A percentile compares a stretch with the other conserved stretches of the same genome.
phyloP scores from a whole-genome alignment of 2,113 vertebrate species.

The Hydropotes inermis region DNA sequence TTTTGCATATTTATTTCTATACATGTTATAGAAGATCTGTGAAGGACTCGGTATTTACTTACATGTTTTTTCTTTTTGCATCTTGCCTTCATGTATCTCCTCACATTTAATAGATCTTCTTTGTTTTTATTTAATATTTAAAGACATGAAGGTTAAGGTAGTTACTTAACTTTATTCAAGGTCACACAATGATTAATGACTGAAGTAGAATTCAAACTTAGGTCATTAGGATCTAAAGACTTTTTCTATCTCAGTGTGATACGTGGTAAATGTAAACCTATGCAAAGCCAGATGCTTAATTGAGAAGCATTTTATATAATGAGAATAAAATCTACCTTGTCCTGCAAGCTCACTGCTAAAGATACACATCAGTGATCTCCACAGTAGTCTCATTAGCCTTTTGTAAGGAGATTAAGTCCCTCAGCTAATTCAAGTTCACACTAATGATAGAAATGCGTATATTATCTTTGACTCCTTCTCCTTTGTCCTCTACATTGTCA shows the following conservation, averaged over 20 bases:
- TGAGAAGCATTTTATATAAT: background rate
- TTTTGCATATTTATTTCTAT: background rate
- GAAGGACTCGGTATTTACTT: background rate
- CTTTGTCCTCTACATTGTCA: background rate
- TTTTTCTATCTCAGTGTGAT: background rate
- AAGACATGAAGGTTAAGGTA: background rate
- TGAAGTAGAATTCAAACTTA: background rate
- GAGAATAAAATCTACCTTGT: background rate
- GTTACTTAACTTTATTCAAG: background rate
- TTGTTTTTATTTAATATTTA: constrained; percentile 7
- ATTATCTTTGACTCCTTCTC: background rate
- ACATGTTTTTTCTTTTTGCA: background rate
- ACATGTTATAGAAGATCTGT: background rate
- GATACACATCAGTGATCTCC: background rate
- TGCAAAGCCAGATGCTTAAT: background rate
- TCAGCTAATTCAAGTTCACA: background rate
- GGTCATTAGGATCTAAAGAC: background rate
- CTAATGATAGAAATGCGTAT: background rate
- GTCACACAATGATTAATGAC: background rate
- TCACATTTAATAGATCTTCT: background rate
- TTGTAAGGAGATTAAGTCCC: background rate
- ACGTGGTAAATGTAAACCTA: background rate
- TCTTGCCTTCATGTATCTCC: background rate
- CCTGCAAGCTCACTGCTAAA: background rate
- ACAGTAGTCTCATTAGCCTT: background rate